phyloP scores from a whole-genome alignment of 1,140 invertebrate genomes.

The Saxidomus purpurata region DNA sequence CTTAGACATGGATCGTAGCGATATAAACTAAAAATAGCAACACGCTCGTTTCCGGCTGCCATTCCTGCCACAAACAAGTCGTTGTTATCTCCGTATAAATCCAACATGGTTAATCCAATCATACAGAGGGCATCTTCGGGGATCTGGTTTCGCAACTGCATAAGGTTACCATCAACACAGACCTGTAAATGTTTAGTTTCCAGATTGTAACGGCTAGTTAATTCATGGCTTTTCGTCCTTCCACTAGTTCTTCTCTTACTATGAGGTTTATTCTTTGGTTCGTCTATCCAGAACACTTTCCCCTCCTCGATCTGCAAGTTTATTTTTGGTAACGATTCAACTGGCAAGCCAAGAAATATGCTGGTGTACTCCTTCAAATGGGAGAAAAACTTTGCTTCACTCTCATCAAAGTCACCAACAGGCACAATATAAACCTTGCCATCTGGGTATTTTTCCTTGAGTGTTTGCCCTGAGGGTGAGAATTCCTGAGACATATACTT shows the following conservation, averaged over 20 bases:
- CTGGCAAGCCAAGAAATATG: conserved; percentile 78
- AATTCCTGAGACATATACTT: conserved; percentile 77
- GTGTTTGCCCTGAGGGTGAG: conserved; percentile 70
- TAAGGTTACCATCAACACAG: conserved; percentile 74
- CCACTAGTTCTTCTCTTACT: conserved; percentile 35
- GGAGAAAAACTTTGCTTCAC: conserved; percentile 67
- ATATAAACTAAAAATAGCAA: conserved; percentile 82
- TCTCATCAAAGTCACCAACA: conserved; percentile 75
- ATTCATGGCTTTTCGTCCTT: conserved; percentile 63
- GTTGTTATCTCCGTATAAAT: conserved; percentile 80
- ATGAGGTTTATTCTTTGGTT: conserved; percentile 27
- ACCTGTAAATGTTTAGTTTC: conserved; percentile 79
- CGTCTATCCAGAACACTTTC: conserved; percentile 70
- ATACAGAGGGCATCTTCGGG: conserved; percentile 81
- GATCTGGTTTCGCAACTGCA: conserved; percentile 72
- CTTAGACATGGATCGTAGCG: conserved; percentile 81
- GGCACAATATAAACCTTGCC: conserved; percentile 81
- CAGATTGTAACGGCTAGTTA: conserved; percentile 75
- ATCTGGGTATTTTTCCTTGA: conserved; percentile 79
- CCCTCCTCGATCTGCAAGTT: conserved; percentile 69
- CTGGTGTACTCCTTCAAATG: conserved; percentile 77
- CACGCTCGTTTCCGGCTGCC: conserved; percentile 80
- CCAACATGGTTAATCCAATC: conserved; percentile 82
- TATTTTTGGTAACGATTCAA: conserved; percentile 74
- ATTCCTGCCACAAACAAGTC: conserved; percentile 85